These are phyloP conservation scores for Drosophila pallidifrons DNA, from an alignment of 1,140 invertebrate genomes.

Conservation along the genomic window DNA sequence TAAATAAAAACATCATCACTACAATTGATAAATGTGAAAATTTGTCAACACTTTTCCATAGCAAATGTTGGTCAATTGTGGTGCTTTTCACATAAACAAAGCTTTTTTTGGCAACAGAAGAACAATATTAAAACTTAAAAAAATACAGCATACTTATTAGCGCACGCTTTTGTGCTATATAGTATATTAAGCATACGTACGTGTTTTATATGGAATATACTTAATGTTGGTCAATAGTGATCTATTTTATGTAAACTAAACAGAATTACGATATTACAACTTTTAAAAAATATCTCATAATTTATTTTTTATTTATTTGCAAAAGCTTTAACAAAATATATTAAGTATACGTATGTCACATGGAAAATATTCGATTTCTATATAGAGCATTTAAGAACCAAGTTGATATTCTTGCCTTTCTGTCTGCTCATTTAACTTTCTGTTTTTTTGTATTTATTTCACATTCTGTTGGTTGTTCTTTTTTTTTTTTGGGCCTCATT, in stretches of 20 bases:
- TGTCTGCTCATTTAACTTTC: conserved; percentile 22
- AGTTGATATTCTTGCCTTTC: background rate
- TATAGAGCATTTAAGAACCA: background rate
- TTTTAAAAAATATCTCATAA: too few species aligned
- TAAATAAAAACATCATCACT: background rate
- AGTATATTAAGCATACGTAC: too few species aligned
- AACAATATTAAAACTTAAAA: too few species aligned
- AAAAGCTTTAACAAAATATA: too few species aligned
- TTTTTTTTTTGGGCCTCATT: conserved; percentile 45
- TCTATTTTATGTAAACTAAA: too few species aligned
- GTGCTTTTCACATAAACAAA: background rate
- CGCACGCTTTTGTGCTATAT: background rate
- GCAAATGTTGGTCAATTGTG: background rate
- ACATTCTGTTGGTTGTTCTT: background rate
- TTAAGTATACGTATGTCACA: background rate
- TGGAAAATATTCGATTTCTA: background rate
- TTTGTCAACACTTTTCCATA: background rate
- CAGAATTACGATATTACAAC: too few species aligned
- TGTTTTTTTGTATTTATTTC: conserved; percentile 12
- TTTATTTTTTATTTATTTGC: too few species aligned
- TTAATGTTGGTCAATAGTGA: background rate
- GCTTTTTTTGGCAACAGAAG: too few species aligned
- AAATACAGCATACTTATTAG: background rate
- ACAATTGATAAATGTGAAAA: background rate
- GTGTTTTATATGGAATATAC: background rate